These are phyloP conservation scores for Gallinago paraguaiae DNA, from an alignment of 2,113 vertebrate species.

Conservation along the genomic window DNA sequence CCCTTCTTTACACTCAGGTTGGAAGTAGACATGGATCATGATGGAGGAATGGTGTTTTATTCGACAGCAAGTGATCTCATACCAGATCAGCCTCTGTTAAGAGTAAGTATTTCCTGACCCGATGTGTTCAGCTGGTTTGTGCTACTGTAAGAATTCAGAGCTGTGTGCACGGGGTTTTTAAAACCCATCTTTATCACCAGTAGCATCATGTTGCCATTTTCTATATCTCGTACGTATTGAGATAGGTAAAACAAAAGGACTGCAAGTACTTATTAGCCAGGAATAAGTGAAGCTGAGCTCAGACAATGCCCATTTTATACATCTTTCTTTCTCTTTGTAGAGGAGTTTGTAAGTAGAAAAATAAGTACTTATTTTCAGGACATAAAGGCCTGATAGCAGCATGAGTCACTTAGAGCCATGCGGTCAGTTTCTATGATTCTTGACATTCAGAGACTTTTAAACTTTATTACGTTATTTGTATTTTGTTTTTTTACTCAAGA, in stretches of 20 bases:
- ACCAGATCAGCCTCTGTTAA: neutral
- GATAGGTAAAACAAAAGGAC: neutral
- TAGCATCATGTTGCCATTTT: neutral
- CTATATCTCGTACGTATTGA: neutral
- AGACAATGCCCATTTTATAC: neutral
- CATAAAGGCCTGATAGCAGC: neutral
- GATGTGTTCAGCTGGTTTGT: neutral
- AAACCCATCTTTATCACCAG: neutral
- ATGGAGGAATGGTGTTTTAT: constrained; percentile 76
- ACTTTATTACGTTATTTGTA: neutral
- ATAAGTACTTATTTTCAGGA: neutral
- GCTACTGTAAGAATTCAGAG: neutral
- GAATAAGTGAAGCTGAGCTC: neutral
- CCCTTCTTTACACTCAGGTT: constrained; percentile 72
- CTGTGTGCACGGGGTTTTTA: neutral
- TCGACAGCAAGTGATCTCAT: constrained; percentile 84
- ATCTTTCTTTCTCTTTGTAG: neutral
- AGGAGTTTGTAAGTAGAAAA: neutral
- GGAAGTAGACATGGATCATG: constrained; percentile 75
- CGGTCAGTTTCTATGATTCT: neutral
- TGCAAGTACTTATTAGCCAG: neutral
- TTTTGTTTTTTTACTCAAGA: neutral
- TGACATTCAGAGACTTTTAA: neutral
- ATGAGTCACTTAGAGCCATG: neutral
- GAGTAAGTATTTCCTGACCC: constrained; percentile 48